Evolutionary conservation across 1,140 invertebrate genomes (phyloP), one percentile per base, ranked within the genome.

Genomic region (Drosophila varians): DNA sequence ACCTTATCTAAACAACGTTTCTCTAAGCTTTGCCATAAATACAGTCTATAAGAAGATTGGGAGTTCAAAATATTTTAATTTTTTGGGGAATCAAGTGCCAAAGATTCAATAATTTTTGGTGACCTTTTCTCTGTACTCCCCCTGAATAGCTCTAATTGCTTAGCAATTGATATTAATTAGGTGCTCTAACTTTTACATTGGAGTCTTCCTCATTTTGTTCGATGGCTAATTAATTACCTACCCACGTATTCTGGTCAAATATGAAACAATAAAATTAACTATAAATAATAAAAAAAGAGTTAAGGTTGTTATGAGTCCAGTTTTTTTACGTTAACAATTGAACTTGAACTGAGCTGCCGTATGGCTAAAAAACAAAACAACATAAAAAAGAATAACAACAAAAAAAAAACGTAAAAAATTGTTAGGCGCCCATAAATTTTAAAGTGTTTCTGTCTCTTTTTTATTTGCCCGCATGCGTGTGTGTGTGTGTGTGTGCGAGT

Each of bases 151-250:
- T 45, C 76, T 80, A 84, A 86, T 84, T 86, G 82, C 64, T 79
- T 86, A 87, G 84, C 86, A 84, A 84, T 84, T 84, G 79, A 80
- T 79, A 84, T 86, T 84, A 84, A 84, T 84, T 84, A 86, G 75
- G 56, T 48, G 47, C 38, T 65, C 58, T 42, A n/a, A n/a, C 21
- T 18, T 8, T 7, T 12, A 11, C 19, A 40, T 49, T 28, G 28
- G 42, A 12, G 25, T 66, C 12, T 25, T 64, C 0, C 19, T 19
- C 31, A 47, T 34, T 21, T 54, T 9, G 12, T 19, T 31, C n/a
- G n/a, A 31, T 31, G 28, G 28, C 4, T 31, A 31, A 31, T 3
- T 3, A 31, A 31, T 11, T 31, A 66, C 64, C 64, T 68, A 38
- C 61, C 64, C 21, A 64, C 60, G 52, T 65, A 64, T 43, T 68